Evolutionary conservation across 2,888 invertebrate species (phyloP), one percentile per base, ranked within the genome.

Genomic region (Diplazon laetatorius): DNA sequence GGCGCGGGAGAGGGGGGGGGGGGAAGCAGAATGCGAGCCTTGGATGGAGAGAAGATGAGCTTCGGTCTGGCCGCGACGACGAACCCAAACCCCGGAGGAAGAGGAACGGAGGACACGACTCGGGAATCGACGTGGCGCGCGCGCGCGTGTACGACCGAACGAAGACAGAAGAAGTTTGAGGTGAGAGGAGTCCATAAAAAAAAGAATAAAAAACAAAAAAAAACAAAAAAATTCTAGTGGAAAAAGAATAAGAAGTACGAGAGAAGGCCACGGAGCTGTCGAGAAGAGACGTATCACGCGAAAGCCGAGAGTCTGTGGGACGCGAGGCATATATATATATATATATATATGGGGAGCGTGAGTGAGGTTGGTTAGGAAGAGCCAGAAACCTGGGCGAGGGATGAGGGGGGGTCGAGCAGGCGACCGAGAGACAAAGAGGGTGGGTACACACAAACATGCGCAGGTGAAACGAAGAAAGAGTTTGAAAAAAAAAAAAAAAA

Each of bases 31-130:
- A 76, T 76, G 66, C 71, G 76, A 62, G 66, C 71, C 71, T 60
- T 66, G 60, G 71, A 76, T 62, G 76, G 76, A 76, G 66, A 62
- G 62, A 72, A 72, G 76, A 76, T 76, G 76, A 76, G 71, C 62
- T 76, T 66, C 59, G 63, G 48, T 18, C 14, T 65, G 50, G 60
- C n/a, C 44, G 63, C 57, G 50, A 68, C 22, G 70, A 46, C 42
- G 55, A 68, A 62, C 16, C n/a, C 55, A 55, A 72, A 60, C 25
- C 52, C 30, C 59, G 39, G 16, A 52, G 18, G 16, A 14, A 50
- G 22, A 35, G 14, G 22, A 9, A 16, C 46, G 22, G 59, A 69
- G 63, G 46, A 75, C 25, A 25, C n/a, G n/a, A n/a, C n/a, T n/a
- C 55, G 14, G 35, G 8, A 63, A 62, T 75, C 35, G 69, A 75